Percentiles rank a stretch among this genome's conserved stretches.
Evolutionary conservation across 2,888 invertebrate species (phyloP).

Genomic region (Mesoligia furuncula): DNA sequence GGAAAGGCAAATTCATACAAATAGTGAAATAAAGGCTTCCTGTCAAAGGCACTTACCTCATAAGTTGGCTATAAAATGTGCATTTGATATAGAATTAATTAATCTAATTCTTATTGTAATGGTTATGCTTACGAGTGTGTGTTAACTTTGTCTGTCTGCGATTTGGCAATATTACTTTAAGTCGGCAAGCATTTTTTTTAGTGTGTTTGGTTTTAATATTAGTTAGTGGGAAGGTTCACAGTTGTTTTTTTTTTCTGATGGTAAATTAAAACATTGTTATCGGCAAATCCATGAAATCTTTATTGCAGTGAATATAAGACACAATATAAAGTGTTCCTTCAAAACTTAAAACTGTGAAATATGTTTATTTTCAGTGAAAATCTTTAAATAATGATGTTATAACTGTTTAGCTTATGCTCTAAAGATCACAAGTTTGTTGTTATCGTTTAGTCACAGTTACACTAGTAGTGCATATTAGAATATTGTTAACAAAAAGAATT

Average conservation of each 20-base stretch:
- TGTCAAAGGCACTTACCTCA: conserved; percentile 19
- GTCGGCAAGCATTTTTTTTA: conserved; percentile 32
- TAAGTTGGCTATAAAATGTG: conserved; percentile 39
- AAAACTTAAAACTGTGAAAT: conserved; percentile 26
- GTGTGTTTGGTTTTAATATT: conserved; percentile 23
- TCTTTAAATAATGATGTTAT: conserved; percentile 47
- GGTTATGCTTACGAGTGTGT: conserved; percentile 45
- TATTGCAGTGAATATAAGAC: conserved; percentile 49
- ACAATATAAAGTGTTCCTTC: conserved; percentile 36
- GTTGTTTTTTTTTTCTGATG: conserved; percentile 12
- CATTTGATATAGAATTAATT: conserved; percentile 51
- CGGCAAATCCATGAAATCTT: conserved; percentile 54
- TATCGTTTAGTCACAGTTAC: conserved; percentile 56
- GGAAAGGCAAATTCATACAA: conserved; percentile 24
- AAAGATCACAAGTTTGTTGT: conserved; percentile 45
- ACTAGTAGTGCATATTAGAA: conserved; percentile 65
- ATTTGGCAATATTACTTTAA: conserved; percentile 21
- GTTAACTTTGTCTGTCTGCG: conserved; percentile 34
- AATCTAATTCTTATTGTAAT: conserved; percentile 38
- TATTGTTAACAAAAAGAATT: conserved; percentile 57
- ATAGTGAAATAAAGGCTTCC: conserved; percentile 27
- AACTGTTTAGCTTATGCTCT: conserved; percentile 52
- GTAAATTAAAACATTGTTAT: conserved; percentile 44
- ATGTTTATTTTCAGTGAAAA: conserved; percentile 51
- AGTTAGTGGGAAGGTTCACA: conserved; percentile 18